Percentiles rank a stretch among this genome's conserved stretches.
phyloP scores from a whole-genome alignment of 2,888 invertebrate genomes.

The Syrista parreyssii region DNA sequence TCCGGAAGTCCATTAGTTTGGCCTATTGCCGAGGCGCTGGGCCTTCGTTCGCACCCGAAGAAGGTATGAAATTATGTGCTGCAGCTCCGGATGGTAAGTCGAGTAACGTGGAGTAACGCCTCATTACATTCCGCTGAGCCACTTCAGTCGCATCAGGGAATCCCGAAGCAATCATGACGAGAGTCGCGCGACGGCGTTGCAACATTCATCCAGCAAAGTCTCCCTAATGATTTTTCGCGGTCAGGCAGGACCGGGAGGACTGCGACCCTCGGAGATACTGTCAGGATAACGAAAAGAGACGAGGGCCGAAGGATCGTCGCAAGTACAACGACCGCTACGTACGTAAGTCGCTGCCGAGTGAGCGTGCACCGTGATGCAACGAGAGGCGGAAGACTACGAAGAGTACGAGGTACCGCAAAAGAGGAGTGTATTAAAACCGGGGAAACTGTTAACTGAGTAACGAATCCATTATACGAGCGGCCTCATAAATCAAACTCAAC shows the following conservation, averaged over 20 bases:
- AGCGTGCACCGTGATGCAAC: too few relatives aligned
- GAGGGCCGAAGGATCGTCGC: too few relatives aligned
- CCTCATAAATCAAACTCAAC: slow-evolving; percentile 36
- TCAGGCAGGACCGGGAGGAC: neutral
- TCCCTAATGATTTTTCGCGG: slow-evolving; percentile 1
- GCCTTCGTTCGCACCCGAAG: too few relatives aligned
- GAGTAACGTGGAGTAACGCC: neutral
- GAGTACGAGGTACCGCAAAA: neutral
- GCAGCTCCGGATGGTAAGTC: too few relatives aligned
- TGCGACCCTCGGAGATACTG: too few relatives aligned
- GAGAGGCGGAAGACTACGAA: too few relatives aligned
- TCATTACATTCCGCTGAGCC: slow-evolving; percentile 3
- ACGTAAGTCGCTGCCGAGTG: too few relatives aligned
- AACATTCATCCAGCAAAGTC: neutral
- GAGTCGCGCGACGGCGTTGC: slow-evolving; percentile 5
- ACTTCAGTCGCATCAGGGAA: slow-evolving; percentile 12
- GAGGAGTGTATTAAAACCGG: slow-evolving; percentile 32
- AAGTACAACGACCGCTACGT: too few relatives aligned
- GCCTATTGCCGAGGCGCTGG: too few relatives aligned
- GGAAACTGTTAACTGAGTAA: slow-evolving; percentile 33
- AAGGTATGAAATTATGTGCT: too few relatives aligned
- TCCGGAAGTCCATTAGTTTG: too few relatives aligned
- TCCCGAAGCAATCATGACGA: slow-evolving; percentile 17
- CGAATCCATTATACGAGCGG: slow-evolving; percentile 29
- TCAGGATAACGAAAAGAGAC: too few relatives aligned